Percentiles rank a stretch among this genome's conserved stretches.
Evolutionary conservation across 1,140 invertebrate species (phyloP).

Genomic region (Lucilia sericata): DNA sequence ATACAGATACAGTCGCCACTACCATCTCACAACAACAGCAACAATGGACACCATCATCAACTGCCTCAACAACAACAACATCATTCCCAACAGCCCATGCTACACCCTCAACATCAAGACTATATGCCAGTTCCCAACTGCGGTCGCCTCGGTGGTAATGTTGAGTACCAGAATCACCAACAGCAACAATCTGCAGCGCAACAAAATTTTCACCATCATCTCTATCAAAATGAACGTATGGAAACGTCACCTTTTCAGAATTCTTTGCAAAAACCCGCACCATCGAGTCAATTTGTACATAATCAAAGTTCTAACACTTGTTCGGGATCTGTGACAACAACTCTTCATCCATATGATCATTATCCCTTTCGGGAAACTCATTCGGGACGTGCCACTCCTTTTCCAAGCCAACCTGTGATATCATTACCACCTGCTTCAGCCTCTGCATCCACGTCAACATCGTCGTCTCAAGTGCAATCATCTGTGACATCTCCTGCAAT

Average conservation of each 20-base stretch:
- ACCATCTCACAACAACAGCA: slow-evolving; percentile 48
- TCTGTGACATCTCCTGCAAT: slow-evolving; percentile 55
- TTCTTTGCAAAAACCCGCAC: slow-evolving; percentile 32
- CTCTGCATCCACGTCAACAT: slow-evolving; percentile 46
- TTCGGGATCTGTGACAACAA: slow-evolving; percentile 54
- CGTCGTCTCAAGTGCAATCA: slow-evolving; percentile 39
- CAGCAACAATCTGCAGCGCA: slow-evolving; percentile 50
- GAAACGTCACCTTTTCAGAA: slow-evolving; percentile 23
- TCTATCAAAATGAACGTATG: slow-evolving; percentile 36
- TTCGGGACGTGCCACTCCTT: slow-evolving; percentile 75
- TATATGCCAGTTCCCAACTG: slow-evolving; percentile 63
- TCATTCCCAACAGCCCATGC: slow-evolving; percentile 48
- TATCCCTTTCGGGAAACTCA: slow-evolving; percentile 67
- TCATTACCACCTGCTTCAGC: slow-evolving; percentile 44
- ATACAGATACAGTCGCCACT: slow-evolving; percentile 51
- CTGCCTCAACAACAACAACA: slow-evolving; percentile 50
- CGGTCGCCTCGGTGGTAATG: slow-evolving; percentile 60
- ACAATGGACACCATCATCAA: slow-evolving; percentile 50
- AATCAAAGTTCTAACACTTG: slow-evolving; percentile 38
- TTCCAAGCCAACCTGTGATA: slow-evolving; percentile 66
- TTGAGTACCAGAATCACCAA: slow-evolving; percentile 63
- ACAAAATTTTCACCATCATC: slow-evolving; percentile 39
- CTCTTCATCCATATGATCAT: slow-evolving; percentile 70
- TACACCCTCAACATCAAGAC: slow-evolving; percentile 58
- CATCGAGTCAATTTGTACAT: background rate